phyloP scores from a whole-genome alignment of 2,797 vertebrate species.

The Sebastes kiyomatsui region DNA sequence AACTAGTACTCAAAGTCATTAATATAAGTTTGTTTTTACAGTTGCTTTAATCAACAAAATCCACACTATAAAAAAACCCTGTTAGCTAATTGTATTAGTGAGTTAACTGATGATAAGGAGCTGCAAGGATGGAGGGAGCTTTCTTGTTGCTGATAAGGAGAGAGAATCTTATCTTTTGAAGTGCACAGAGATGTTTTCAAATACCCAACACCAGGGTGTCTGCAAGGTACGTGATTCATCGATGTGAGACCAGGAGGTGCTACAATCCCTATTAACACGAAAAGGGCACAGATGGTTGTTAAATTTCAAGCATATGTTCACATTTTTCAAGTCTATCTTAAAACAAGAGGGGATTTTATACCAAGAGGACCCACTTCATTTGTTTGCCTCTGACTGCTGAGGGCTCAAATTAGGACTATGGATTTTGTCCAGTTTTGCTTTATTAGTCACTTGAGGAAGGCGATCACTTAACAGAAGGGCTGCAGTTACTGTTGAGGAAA shows the following conservation, averaged over 20 bases:
- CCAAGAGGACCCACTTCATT: neutral
- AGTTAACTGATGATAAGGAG: neutral
- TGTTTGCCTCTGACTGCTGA: neutral
- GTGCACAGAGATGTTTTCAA: neutral
- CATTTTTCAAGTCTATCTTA: neutral
- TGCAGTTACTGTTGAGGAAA: neutral
- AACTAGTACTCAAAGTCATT: constrained; percentile 35
- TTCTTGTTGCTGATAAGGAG: neutral
- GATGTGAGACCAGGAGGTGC: neutral
- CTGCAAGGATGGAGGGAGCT: neutral
- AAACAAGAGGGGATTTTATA: neutral
- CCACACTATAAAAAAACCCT: neutral
- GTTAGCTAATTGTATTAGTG: constrained; percentile 6
- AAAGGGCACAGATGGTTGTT: neutral
- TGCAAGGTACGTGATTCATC: constrained; percentile 13
- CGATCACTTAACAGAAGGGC: neutral
- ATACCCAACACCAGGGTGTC: neutral
- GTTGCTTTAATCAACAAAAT: constrained; percentile 22
- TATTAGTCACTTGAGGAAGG: neutral
- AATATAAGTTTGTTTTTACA: constrained; percentile 10
- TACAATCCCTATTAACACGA: neutral
- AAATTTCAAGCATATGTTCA: neutral
- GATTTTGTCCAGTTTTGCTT: neutral
- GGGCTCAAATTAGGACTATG: neutral
- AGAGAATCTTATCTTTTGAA: neutral